Percentiles rank a stretch among this genome's conserved stretches.
Conservation (phyloP, 2,888 invertebrate genomes). For the Nemoura dubitans region DNA sequence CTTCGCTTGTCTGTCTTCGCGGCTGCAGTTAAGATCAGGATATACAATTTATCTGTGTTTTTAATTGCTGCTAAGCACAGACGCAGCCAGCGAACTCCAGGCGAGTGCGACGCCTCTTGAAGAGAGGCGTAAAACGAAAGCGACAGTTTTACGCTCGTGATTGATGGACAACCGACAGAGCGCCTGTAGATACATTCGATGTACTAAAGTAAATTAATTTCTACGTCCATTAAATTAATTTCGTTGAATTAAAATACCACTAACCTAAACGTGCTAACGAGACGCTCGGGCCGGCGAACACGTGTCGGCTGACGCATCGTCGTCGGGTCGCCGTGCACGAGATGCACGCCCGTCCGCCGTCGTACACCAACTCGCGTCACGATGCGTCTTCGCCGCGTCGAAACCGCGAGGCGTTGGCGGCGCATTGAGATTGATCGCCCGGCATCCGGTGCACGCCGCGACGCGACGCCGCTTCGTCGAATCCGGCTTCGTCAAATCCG, state of each 20-base stretch:
- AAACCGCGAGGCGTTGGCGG: too few relatives aligned
- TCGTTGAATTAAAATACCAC: conserved; percentile 18
- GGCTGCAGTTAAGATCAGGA: background rate
- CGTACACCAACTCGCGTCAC: too few relatives aligned
- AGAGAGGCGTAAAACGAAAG: background rate
- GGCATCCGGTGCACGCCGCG: too few relatives aligned
- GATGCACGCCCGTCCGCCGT: background rate
- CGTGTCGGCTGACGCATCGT: background rate
- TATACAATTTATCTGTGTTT: background rate
- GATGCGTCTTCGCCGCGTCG: too few relatives aligned
- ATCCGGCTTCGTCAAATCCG: too few relatives aligned
- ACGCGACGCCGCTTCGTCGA: too few relatives aligned
- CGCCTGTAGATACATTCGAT: conserved; percentile 16
- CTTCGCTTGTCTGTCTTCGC: background rate
- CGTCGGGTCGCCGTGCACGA: background rate
- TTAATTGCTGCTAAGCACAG: conserved; percentile 34
- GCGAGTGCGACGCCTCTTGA: background rate
- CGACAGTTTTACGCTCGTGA: conserved; percentile 23
- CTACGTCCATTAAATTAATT: conserved; percentile 23
- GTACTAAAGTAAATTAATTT: conserved; percentile 28
- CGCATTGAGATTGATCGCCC: too few relatives aligned
- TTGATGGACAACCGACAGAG: background rate
- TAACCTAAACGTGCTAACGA: conserved; percentile 17
- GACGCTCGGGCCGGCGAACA: background rate
- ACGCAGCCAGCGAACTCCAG: background rate